Evolutionary conservation across 2,888 invertebrate genomes (phyloP).

Genomic region (Acleris sparsana): DNA sequence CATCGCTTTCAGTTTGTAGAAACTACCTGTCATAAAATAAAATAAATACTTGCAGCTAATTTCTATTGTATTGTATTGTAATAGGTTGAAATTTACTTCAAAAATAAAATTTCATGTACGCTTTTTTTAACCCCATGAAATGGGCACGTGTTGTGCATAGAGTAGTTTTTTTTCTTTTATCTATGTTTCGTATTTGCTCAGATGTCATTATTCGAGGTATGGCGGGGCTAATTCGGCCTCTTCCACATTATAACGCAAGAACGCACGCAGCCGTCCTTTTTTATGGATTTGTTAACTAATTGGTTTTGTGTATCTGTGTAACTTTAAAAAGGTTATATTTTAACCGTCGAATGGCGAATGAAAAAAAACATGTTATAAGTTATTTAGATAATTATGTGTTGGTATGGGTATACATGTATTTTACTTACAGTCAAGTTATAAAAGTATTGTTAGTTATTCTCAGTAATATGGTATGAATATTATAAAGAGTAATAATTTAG

Average conservation of each 20-base stretch:
- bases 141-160: slow-evolving; percentile 20
- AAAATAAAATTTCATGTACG: not conserved
- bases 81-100: not conserved
- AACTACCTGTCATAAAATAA: too few species aligned
- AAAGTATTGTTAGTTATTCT: too few species aligned
- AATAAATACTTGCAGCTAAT: not conserved
- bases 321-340: slow-evolving; percentile 11
- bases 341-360: not conserved
- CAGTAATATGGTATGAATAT: too few species aligned
- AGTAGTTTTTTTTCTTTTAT: slow-evolving; percentile 40
- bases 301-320: slow-evolving; percentile 49
- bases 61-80: not conserved
- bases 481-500: too few species aligned
- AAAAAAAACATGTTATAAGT: not conserved
- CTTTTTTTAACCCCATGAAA: not conserved
- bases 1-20: too few species aligned
- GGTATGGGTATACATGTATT: too few species aligned
- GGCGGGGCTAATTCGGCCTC: slow-evolving; percentile 52
- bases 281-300: slow-evolving; percentile 49
- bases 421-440: too few species aligned
- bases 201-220: slow-evolving; percentile 67
- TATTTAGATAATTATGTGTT: too few species aligned
- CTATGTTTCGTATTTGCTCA: slow-evolving; percentile 58
- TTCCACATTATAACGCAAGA: slow-evolving; percentile 57
- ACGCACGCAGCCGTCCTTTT: slow-evolving; percentile 63